Evolutionary conservation across 2,797 vertebrate genomes (phyloP).

Genomic region (Chrysolophus pictus): DNA sequence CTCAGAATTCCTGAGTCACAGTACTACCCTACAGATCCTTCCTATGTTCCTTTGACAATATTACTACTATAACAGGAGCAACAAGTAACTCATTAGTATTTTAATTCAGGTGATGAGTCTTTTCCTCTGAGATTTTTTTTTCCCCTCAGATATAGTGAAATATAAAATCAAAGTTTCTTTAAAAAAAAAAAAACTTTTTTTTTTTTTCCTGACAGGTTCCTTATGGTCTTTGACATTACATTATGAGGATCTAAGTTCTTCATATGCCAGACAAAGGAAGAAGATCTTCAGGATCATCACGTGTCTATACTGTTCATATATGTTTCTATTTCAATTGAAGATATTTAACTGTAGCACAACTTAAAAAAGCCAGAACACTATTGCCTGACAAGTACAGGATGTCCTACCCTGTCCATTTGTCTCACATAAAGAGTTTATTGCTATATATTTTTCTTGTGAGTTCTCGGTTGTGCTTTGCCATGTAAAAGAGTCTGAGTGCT

Average conservation of each 20-base stretch:
- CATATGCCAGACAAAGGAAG: not conserved
- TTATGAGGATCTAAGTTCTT: not conserved
- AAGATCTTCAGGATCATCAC: not conserved
- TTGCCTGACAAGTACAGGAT: not conserved
- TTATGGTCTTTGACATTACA: not conserved
- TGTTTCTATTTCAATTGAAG: not conserved
- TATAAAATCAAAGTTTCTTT: rapidly evolving
- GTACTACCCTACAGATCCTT: not conserved
- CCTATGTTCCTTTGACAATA: not conserved
- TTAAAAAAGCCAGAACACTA: not conserved
- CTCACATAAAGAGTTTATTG: not conserved
- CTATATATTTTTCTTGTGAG: not conserved
- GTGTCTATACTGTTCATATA: not conserved
- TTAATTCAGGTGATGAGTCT: not conserved
- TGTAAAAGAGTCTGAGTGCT: not conserved
- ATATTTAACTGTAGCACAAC: not conserved
- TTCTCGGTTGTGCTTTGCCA: not conserved
- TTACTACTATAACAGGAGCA: not conserved
- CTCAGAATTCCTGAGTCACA: not conserved
- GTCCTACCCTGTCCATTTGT: not conserved
- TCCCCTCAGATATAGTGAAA: not conserved
- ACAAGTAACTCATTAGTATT: not conserved
- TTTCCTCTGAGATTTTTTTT: not conserved
- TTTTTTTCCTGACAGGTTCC: not conserved
- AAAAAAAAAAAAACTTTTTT: no score